Conservation (phyloP, 2,888 invertebrate genomes). For the Melieria picta region DNA sequence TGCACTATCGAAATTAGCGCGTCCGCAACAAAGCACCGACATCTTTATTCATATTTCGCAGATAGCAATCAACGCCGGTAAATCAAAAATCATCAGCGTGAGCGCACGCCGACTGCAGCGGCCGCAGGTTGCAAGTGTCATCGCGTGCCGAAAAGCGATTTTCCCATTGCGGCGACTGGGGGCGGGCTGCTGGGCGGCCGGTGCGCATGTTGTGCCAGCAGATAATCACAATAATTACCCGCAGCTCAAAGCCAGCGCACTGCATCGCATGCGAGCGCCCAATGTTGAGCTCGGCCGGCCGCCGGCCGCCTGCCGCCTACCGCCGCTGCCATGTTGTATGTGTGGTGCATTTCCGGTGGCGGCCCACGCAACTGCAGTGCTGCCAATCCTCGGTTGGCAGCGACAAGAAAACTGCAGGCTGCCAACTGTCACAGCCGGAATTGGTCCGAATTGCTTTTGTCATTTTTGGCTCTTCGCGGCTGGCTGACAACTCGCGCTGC, state of each 20-base stretch:
- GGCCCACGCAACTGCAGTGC: neutral
- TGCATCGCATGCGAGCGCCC: slow-evolving; percentile 12
- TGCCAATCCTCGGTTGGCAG: too few species aligned
- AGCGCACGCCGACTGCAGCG: neutral
- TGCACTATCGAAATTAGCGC: too few species aligned
- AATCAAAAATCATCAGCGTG: slow-evolving; percentile 23
- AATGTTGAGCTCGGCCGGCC: slow-evolving; percentile 4
- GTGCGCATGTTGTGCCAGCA: slow-evolving; percentile 15
- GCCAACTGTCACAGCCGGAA: too few species aligned
- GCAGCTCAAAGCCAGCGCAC: neutral
- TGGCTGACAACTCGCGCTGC: too few species aligned
- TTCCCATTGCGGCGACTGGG: slow-evolving; percentile 47
- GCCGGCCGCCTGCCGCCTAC: neutral
- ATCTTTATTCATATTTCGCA: slow-evolving; percentile 27
- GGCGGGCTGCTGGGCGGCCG: neutral
- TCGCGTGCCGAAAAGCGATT: slow-evolving; percentile 60
- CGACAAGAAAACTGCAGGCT: too few species aligned
- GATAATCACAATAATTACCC: slow-evolving; percentile 24
- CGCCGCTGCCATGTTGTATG: neutral
- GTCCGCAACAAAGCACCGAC: slow-evolving; percentile 4
- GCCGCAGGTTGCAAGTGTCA: slow-evolving; percentile 47
- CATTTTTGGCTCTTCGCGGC: too few species aligned
- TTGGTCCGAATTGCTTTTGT: too few species aligned
- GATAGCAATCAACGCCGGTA: slow-evolving; percentile 21
- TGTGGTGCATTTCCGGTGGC: slow-evolving; percentile 5